A percentile compares a stretch with the other conserved stretches of the same genome.
phyloP scores from a whole-genome alignment of 1,140 invertebrate species.

The Saccostrea cuccullata region DNA sequence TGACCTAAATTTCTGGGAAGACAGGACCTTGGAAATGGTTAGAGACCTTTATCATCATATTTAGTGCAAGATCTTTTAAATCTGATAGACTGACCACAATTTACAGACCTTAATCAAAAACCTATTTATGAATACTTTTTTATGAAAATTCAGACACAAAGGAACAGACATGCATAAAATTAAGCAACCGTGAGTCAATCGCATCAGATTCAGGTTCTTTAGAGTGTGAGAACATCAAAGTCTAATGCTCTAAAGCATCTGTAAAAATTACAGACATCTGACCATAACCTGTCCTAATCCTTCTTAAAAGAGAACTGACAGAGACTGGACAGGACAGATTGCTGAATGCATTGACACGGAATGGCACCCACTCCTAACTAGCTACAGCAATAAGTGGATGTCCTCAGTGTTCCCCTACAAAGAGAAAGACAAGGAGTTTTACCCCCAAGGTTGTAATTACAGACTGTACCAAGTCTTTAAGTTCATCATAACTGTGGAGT shows the following conservation, averaged over 20 bases:
- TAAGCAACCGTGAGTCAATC: no score
- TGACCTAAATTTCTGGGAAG: not conserved
- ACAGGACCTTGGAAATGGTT: not conserved
- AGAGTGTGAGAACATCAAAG: no score
- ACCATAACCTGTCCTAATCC: no score
- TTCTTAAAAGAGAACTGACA: no score
- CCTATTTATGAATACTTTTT: no score
- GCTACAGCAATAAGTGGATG: not conserved
- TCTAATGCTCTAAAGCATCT: no score
- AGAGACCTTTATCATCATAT: not conserved
- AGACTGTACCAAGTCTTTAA: not conserved
- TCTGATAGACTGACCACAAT: not conserved
- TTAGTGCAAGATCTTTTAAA: not conserved
- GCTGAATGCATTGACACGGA: not conserved
- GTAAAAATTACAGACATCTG: no score
- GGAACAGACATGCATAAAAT: no score
- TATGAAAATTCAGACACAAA: no score
- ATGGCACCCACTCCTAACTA: not conserved
- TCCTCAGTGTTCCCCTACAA: not conserved
- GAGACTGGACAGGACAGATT: not conserved
- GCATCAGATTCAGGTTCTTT: no score
- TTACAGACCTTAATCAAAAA: not conserved
- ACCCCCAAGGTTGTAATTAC: constrained; percentile 4
- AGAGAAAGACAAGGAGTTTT: not conserved
- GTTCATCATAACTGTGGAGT: not conserved